Evolutionary conservation across 2,888 invertebrate species (phyloP), one percentile per base, ranked within the genome.

Genomic region (Amphipoea lucens): DNA sequence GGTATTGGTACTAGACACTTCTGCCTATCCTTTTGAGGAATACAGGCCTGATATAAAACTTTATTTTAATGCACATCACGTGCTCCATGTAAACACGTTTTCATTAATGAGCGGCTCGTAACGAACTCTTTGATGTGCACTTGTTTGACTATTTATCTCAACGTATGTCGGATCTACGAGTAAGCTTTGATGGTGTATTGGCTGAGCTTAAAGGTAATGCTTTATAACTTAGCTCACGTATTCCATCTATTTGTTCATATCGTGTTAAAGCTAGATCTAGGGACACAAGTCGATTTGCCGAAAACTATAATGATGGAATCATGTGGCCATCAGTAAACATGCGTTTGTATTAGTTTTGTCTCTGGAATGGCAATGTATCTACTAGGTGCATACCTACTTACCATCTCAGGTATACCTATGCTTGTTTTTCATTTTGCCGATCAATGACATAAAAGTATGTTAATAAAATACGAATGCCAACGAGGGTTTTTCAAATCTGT

Each of bases 51-150:
- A 51, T 63, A 63, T 76, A 63, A 63, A 74, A 48, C n/a, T 36
- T 60, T 45, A 54, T 79, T 57, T 48, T 36, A 65, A 66, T 79
- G 54, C 80, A 40, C 29, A 48, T 40, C 79, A 79, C 40, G 65
- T 36, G 9, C 14, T 65, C 12, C 65, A 71, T 79, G 70, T 79
- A 79, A 66, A 80, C 66, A 72, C 73, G 72, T 23, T 80, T 80
- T 79, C 65, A 80, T 80, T 80, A 79, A 54, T 3, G 29, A 29
- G 57, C 40, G 29, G 14, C 29, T 74, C 48, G n/a, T 80, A 66
- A 81, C 36, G 29, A 57, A 81, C 29, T 54, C 80, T 79, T 70
- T 79, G 54, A 65, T 57, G 71, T 65, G 11, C 71, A 60, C 40
- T 42, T 68, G 60, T 78, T 51, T 17, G 6, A 36, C 9, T 57